Base-by-base conservation (phyloP, 2,888 invertebrate species). In the Hartigia nigra region DNA sequence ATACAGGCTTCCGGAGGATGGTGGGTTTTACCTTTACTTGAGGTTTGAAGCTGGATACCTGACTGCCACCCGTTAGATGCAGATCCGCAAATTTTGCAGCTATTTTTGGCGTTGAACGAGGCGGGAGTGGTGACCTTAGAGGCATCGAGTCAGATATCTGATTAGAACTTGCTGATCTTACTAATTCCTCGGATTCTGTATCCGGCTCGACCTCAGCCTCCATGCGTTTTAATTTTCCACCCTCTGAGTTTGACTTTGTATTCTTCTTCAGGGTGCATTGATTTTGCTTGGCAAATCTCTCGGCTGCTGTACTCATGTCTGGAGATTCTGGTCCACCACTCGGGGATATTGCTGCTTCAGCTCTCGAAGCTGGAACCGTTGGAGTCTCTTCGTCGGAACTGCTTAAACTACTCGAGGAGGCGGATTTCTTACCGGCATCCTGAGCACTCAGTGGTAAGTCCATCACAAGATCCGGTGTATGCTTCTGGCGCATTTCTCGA, bases 381-480 rank as follows among this genome's bases (percentile, higher is more conserved):
- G 83, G 82, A 34, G 79, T 80, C n/a, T 86, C 85, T 76, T 89
- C 89, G 87, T 87, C 86, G 81, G 86, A 84, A 86, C 90, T 87
- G 87, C 91, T 88, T 88, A 92, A 87, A 82, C 92, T 83, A 90
- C 92, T 83, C 12, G 90, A 89, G 4, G 90, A 89, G 1, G 90
- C 88, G 12, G 89, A 90, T 55, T 90, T 90, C 35, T 87, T 88
- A 14, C 86, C 82, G 0, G 86, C 83, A 79, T 90, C 91, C 81
- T 89, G 91, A 0, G 90, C 89, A 9, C 90, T 89, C 14, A 95
- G 92, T n/a, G 97, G 97, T 85, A 97, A 92, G 92, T 96, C 97
- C 95, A 96, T 95, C 83, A 97, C 97, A 79, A 97, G 93, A 92
- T 97, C 97, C 2, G 97, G 97, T 39, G 96, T 95, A 85, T 94